phyloP scores from a whole-genome alignment of 64 coral and sea anemone species.

The Stylophora pistillata region DNA sequence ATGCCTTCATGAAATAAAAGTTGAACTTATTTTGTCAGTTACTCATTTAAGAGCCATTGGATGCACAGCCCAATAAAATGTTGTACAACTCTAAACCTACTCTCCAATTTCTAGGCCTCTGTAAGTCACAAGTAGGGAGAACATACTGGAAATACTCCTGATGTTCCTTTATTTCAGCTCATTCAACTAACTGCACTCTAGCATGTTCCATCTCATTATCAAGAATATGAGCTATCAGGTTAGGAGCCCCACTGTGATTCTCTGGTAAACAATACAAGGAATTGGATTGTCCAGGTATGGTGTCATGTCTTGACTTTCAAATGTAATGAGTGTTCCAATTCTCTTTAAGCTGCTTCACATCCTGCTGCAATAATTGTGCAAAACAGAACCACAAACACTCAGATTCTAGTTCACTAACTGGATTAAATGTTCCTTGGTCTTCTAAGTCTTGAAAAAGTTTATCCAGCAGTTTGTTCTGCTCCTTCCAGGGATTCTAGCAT shows the following conservation, averaged over 20 bases:
- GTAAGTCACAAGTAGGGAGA: conserved; percentile 4
- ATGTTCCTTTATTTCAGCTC: conserved; percentile 11
- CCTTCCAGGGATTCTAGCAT: too few species aligned
- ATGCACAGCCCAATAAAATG: neutral
- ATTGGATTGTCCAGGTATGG: conserved; percentile 25
- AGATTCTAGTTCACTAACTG: too few species aligned
- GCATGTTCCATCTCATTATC: conserved; percentile 10
- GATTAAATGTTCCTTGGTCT: conserved; percentile 20
- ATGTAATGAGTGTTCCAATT: conserved; percentile 22
- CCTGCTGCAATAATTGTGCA: conserved; percentile 17
- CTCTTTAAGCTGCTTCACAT: conserved; percentile 5
- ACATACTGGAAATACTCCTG: conserved; percentile 48
- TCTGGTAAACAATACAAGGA: conserved; percentile 39
- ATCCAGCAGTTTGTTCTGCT: conserved; percentile 44
- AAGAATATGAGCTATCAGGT: conserved; percentile 9
- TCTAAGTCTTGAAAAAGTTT: conserved; percentile 33
- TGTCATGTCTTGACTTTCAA: conserved; percentile 33
- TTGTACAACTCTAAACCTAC: neutral
- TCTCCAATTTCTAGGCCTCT: neutral
- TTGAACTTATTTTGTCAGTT: too few species aligned
- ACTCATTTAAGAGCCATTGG: too few species aligned
- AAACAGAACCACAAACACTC: conserved; percentile 37
- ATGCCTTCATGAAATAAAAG: too few species aligned
- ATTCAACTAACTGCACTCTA: conserved; percentile 13
- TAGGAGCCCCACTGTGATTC: conserved; percentile 34